Conservation (phyloP, 2,888 invertebrate species). For the Melanchra persicariae region DNA sequence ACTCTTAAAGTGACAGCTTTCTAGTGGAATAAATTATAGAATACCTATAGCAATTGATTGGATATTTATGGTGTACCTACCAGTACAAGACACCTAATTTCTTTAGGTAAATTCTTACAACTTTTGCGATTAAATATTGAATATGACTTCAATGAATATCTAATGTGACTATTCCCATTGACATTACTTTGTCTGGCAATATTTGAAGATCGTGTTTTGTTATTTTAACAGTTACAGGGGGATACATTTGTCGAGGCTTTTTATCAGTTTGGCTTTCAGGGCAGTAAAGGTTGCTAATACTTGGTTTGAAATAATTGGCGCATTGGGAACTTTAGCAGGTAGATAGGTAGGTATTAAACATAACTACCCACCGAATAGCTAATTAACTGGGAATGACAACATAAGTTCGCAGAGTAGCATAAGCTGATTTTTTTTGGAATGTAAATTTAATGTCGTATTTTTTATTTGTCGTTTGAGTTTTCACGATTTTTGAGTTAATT, state of each 20-base stretch:
- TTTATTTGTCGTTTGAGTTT: constrained; percentile 57
- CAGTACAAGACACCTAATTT: constrained; percentile 45
- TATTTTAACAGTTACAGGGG: not conserved
- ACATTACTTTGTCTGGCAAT: not conserved
- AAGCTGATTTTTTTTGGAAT: constrained; percentile 62
- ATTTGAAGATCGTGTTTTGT: not conserved
- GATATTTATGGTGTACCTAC: constrained; percentile 36
- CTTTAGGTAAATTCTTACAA: constrained; percentile 18
- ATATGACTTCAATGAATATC: not conserved
- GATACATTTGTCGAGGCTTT: not conserved
- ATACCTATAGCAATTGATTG: constrained; percentile 46
- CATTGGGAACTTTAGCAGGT: not conserved
- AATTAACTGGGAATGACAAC: not conserved
- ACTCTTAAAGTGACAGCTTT: constrained; percentile 53
- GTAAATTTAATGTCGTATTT: constrained; percentile 61
- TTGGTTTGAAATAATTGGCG: not conserved
- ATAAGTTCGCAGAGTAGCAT: constrained; percentile 9
- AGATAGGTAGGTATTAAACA: not conserved
- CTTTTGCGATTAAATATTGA: constrained; percentile 23
- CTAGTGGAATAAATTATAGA: constrained; percentile 59
- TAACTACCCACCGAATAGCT: not conserved
- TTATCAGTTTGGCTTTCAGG: not conserved
- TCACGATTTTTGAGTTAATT: no score
- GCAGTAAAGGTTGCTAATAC: not conserved
- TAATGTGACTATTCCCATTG: not conserved